Evolutionary conservation across 2,888 invertebrate genomes (phyloP), one percentile per base, ranked within the genome.

Genomic region (Heteropelma amictum): DNA sequence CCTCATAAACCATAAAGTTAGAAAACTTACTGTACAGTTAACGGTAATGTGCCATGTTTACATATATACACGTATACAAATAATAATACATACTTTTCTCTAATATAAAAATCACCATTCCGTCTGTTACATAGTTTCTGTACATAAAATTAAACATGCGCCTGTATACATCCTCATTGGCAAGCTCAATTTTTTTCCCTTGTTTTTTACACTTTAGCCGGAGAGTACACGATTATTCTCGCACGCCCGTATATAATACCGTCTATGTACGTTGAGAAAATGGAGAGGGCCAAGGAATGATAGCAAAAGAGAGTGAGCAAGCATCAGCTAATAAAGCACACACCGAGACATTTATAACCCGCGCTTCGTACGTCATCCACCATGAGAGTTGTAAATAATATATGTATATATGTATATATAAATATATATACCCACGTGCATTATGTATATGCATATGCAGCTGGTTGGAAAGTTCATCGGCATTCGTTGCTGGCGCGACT

Each of bases 321-420:
- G 23, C 73, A 78, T 72, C 71, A 79, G 81, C 82, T 82, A 77
- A 79, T 81, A 78, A 75, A 75, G 65, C 75, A 56, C 47, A 58
- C 56, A 75, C 71, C 61, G 67, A 75, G 75, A 74, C 75, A 71
- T 75, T 75, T 75, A 75, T 75, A 75, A 75, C 75, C 71, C 60
- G 49, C 54, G 70, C 65, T 58, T 35, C 53, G 69, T 71, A 75
- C 71, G 75, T 75, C 75, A 75, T 75, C 70, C 61, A 35, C 67
- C 67, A 67, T 49, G 71, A 75, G 71, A 51, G 67, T 67, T 71
- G 75, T 71, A 75, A 75, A 75, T 75, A 75, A 75, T 75, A 71
- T 58, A 67, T 35, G 45, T 40, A 42, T 58, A 26, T 10, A 42
- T 40, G 14, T 58, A 14, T 26, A 30, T 58, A 56, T 56, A 38